phyloP scores from a whole-genome alignment of 2,797 vertebrate genomes.

The Arctocebus calabarensis region DNA sequence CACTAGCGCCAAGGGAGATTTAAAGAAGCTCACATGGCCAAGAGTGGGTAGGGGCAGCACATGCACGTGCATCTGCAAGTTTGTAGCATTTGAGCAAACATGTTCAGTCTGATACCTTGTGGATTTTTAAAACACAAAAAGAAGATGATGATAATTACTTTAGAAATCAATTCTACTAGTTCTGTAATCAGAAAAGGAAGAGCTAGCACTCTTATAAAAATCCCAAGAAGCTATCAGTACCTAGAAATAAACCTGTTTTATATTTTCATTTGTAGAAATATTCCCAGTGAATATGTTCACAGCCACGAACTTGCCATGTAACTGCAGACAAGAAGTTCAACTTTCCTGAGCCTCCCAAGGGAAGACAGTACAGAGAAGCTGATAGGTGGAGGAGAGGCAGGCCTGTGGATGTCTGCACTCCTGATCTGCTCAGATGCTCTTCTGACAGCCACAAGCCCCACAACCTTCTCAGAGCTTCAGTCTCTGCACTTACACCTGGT shows the following conservation, averaged over 20 bases:
- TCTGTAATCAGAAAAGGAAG: not conserved
- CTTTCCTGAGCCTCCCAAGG: not conserved
- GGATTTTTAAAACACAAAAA: not conserved
- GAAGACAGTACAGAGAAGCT: not conserved
- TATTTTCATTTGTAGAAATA: conserved; percentile 35
- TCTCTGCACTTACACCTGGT: not conserved
- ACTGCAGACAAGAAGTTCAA: not conserved
- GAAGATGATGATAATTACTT: not conserved
- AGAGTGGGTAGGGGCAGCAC: not conserved
- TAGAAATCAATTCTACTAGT: not conserved
- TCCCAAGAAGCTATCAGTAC: not conserved
- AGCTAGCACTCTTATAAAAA: not conserved
- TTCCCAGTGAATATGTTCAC: not conserved
- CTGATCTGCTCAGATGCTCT: not conserved
- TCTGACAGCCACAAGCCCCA: rapidly evolving
- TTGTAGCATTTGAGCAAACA: not conserved
- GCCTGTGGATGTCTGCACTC: not conserved
- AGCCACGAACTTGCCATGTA: not conserved
- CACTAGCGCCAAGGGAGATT: not conserved
- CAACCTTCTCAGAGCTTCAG: not conserved
- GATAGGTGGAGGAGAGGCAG: rapidly evolving
- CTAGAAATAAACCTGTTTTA: conserved; percentile 10
- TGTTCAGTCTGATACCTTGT: not conserved
- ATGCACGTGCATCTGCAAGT: not conserved
- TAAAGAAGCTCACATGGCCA: not conserved